Percentiles rank a stretch among this genome's conserved stretches.
These are phyloP conservation scores for Brenthis ino DNA, from an alignment of 2,888 invertebrate species.

Conservation along the genomic window DNA sequence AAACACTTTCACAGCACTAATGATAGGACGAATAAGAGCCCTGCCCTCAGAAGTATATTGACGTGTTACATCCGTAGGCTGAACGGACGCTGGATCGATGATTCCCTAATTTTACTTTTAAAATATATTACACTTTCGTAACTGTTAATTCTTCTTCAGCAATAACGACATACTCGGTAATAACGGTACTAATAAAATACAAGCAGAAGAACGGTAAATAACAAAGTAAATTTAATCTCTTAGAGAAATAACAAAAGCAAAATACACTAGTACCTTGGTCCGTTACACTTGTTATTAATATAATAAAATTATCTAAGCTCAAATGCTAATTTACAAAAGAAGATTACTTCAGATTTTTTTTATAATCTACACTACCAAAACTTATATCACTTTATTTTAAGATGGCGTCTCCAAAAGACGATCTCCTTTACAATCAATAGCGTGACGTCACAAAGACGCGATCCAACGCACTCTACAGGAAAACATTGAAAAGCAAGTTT, in stretches of 20 bases:
- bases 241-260: slow-evolving; percentile 60
- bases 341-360: slow-evolving; percentile 80
- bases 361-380: slow-evolving; percentile 83
- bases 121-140: slow-evolving; percentile 44
- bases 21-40: slow-evolving; percentile 64
- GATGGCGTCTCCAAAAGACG: slow-evolving; percentile 82
- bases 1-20: slow-evolving; percentile 74
- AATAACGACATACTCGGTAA: slow-evolving; percentile 50
- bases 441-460: slow-evolving; percentile 81
- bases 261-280: slow-evolving; percentile 88
- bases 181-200: slow-evolving; percentile 70
- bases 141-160: slow-evolving; percentile 39
- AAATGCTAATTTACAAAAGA: slow-evolving; percentile 65
- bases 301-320: slow-evolving; percentile 69
- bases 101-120: slow-evolving; percentile 52
- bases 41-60: slow-evolving; percentile 78
- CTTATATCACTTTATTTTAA: slow-evolving; percentile 83
- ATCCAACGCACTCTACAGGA: slow-evolving; percentile 61
- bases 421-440: slow-evolving; percentile 76
- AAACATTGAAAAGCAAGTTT: slow-evolving; percentile 39
- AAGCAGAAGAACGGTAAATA: slow-evolving; percentile 73
- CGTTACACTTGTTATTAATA: slow-evolving; percentile 87
- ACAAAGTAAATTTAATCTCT: slow-evolving; percentile 66
- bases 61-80: slow-evolving; percentile 80
- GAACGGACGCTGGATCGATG: slow-evolving; percentile 71